phyloP scores from a whole-genome alignment of 2,113 vertebrate genomes.

The Fregata magnificens region DNA sequence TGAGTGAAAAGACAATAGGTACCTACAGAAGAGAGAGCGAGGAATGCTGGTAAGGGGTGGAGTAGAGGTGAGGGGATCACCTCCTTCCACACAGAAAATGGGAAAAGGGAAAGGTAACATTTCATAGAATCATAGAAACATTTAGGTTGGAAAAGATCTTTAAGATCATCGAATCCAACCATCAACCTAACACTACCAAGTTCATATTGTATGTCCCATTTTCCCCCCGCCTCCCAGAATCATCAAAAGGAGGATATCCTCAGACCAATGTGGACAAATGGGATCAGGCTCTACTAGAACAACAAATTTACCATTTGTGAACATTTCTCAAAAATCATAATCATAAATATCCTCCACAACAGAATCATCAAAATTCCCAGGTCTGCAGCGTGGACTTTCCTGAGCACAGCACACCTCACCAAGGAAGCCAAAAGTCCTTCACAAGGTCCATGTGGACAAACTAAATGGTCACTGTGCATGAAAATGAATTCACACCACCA shows the following conservation, averaged over 20 bases:
- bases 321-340: background rate
- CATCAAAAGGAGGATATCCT: background rate
- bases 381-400: background rate
- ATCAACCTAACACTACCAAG: background rate
- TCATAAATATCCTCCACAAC: background rate
- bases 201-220: background rate
- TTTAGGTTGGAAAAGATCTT: background rate
- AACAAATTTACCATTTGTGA: background rate
- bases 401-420: background rate
- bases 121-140: background rate
- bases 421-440: background rate
- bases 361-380: background rate
- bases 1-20: background rate
- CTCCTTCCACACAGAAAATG: background rate
- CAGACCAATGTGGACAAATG: background rate
- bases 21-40: background rate
- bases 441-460: background rate
- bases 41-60: background rate
- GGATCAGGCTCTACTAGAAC: background rate
- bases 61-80: background rate
- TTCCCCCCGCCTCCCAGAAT: background rate
- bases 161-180: background rate
- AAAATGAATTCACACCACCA: background rate
- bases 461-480: background rate
- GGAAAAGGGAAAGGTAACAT: background rate